A percentile compares a stretch with the other conserved stretches of the same genome.
These are phyloP conservation scores for Monochamus saltuarius DNA, from an alignment of 1,140 invertebrate species.

Conservation along the genomic window DNA sequence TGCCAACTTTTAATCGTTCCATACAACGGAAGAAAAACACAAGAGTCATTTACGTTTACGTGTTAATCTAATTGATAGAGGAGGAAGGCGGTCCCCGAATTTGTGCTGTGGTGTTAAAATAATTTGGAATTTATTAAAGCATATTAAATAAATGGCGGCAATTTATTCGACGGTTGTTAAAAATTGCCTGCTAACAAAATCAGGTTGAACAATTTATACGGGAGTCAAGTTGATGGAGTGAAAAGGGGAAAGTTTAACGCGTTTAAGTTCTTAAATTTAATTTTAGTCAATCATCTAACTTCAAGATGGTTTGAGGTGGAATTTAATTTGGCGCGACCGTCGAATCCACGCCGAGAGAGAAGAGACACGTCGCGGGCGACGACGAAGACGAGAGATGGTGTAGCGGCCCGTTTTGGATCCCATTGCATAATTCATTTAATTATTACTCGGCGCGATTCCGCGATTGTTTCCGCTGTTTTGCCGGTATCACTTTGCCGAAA, in stretches of 20 bases:
- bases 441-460: constrained; percentile 30
- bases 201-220: constrained; percentile 40
- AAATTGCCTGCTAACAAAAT: constrained; percentile 42
- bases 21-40: no score
- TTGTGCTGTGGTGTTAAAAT: background rate
- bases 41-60: no score
- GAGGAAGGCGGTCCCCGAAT: no score
- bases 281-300: constrained; percentile 50
- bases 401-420: constrained; percentile 27
- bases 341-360: constrained; percentile 30
- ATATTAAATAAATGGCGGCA: constrained; percentile 21
- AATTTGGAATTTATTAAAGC: constrained; percentile 28
- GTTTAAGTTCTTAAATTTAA: constrained; percentile 52
- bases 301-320: constrained; percentile 43
- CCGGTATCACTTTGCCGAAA: constrained; percentile 11
- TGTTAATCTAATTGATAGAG: no score
- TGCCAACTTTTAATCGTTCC: no score
- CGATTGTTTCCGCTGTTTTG: constrained; percentile 26
- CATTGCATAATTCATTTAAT: constrained; percentile 46
- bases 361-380: constrained; percentile 12
- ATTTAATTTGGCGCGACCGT: constrained; percentile 44
- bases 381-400: constrained; percentile 2
- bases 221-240: constrained; percentile 41
- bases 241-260: constrained; percentile 48
- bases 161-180: constrained; percentile 35